phyloP scores from a whole-genome alignment of 2,888 invertebrate genomes.

The Euspilapteryx auroguttella region DNA sequence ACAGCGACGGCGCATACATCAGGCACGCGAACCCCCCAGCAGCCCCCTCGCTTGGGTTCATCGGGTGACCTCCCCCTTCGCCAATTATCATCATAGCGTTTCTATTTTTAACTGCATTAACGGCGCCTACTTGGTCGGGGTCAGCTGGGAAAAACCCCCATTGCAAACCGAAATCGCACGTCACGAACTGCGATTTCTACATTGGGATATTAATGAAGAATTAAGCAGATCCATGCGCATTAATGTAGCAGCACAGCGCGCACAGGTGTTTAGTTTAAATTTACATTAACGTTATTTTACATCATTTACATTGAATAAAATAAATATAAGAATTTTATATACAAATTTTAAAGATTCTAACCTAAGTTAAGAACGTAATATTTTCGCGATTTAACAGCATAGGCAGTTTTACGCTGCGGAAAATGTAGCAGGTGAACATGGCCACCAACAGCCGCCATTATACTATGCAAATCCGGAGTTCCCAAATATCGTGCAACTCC shows the following conservation, averaged over 20 bases:
- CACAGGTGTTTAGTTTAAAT: too few relatives aligned
- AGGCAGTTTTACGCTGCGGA: too few relatives aligned
- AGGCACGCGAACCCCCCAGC: constrained; percentile 40
- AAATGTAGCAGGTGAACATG: too few relatives aligned
- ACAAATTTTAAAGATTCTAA: too few relatives aligned
- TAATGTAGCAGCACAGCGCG: too few relatives aligned
- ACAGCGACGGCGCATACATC: constrained; percentile 52
- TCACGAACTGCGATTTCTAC: constrained; percentile 1
- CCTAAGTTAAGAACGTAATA: too few relatives aligned
- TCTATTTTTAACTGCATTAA: constrained; percentile 28
- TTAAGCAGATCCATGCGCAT: too few relatives aligned
- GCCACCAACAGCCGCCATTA: too few relatives aligned
- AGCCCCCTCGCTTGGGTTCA: constrained; percentile 10
- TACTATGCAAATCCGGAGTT: constrained; percentile 57
- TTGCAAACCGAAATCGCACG: constrained; percentile 1
- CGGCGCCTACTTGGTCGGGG: constrained; percentile 11
- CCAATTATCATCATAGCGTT: constrained; percentile 38
- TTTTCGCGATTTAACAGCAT: too few relatives aligned
- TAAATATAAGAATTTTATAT: too few relatives aligned
- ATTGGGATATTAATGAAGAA: background rate
- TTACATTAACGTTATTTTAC: too few relatives aligned
- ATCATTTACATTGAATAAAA: too few relatives aligned
- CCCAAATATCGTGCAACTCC: constrained; percentile 52
- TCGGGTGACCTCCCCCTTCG: constrained; percentile 14
- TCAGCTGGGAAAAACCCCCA: constrained; percentile 2